Conservation (phyloP, 2,113 vertebrate species). For the Capreolus pygargus region DNA sequence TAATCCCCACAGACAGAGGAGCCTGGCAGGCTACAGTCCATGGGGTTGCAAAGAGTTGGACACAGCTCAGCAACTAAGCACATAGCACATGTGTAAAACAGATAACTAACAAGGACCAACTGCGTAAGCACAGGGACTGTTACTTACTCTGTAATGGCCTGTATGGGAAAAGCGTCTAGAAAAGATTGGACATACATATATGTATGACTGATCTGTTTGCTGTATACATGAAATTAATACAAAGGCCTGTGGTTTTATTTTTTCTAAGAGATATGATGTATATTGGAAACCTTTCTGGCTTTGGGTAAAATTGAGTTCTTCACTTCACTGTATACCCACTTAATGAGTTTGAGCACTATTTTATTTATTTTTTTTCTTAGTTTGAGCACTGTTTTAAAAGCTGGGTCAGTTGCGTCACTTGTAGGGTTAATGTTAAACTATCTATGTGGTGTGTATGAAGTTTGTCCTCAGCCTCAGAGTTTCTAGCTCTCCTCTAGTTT, state of each 20-base stretch:
- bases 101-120: not conserved
- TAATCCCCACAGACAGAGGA: not conserved
- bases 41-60: not conserved
- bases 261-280: not conserved
- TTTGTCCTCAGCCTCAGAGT: not conserved
- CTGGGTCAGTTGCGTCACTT: not conserved
- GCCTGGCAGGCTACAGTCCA: not conserved
- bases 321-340: not conserved
- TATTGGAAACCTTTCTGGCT: not conserved
- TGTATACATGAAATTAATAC: not conserved
- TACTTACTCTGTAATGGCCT: not conserved
- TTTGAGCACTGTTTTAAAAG: not conserved
- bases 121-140: not conserved
- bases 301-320: not conserved
- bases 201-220: not conserved
- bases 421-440: not conserved
- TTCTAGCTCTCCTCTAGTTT: not conserved
- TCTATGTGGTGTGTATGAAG: not conserved
- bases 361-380: not conserved
- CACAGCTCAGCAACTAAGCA: not conserved
- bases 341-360: not conserved
- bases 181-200: accelerated
- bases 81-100: not conserved
- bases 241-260: not conserved
- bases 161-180: not conserved